Base-by-base conservation (phyloP, 2,888 invertebrate species). In the Brachyopa scutellaris region DNA sequence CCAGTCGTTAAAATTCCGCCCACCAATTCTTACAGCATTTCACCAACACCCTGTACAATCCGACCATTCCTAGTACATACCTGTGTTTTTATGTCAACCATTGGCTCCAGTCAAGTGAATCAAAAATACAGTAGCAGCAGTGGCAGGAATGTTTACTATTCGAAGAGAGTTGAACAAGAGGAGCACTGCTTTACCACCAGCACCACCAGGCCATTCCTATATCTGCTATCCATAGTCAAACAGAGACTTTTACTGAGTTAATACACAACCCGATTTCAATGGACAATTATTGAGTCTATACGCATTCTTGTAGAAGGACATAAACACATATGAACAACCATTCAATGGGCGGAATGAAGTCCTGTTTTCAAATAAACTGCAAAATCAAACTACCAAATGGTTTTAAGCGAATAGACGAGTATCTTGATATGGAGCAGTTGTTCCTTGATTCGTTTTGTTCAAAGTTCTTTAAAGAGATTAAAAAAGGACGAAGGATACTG, bases 281-380 rank as follows among this genome's bases (percentile, higher is more conserved):
- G 49, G 57, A 69, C 62, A 64, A 69, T 69, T 76, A 80, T 80
- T 69, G 69, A 80, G 66, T 76, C 49, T 45, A 17, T 45, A 66
- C 49, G 51, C 62, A 80, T 26, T 42, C 17, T 15, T n/a, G 23
- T 61, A 15, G 38, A 53, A 45, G 55, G 33, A 21, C 31, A 49
- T 38, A 17, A 36, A n/a, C n/a, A n/a, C n/a, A 6, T 5, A 26
- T 26, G 29, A 29, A 29, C 21, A 51, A 9, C 57, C 17, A 49
- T 70, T 57, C 38, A 57, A 45, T 57, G 21, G 62, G 42, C 47
- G 31, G 36, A 47, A 47, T n/a, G 36, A 26, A 51, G 33, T 59
- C 57, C 45, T 53, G 29, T 59, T 29, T 72, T 42, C 29, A 45
- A 69, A 76, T 69, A 53, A 61, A 61, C 42, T 61, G 59, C 51